phyloP scores from a whole-genome alignment of 1,140 invertebrate species.

The Druon quercuslanigerum region DNA sequence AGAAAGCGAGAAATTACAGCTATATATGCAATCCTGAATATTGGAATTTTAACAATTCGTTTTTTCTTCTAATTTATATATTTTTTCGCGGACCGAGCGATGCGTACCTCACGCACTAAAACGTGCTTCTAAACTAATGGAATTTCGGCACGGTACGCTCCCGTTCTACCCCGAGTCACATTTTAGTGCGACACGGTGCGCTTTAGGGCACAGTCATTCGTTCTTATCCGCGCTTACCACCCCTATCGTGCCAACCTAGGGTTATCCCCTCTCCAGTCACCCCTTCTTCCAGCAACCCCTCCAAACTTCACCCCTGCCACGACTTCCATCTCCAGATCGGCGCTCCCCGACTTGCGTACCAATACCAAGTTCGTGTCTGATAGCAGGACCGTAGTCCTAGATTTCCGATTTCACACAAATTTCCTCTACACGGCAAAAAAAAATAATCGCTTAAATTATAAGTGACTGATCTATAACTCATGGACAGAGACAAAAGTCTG shows the following conservation, averaged over 20 bases:
- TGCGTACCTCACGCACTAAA: constrained; percentile 30
- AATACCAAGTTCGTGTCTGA: neutral
- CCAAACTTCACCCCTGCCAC: neutral
- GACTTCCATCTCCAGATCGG: neutral
- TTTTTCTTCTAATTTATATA: constrained; percentile 16
- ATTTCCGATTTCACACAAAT: no score
- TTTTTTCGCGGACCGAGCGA: neutral
- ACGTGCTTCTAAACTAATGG: constrained; percentile 57
- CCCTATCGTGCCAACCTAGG: constrained; percentile 49
- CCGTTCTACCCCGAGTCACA: constrained; percentile 61
- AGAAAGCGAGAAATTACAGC: neutral
- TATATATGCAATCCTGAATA: neutral
- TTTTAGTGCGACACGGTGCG: constrained; percentile 60
- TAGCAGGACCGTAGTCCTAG: neutral
- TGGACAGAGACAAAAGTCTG: no score
- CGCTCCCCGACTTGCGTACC: constrained; percentile 17
- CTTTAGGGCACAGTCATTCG: constrained; percentile 54
- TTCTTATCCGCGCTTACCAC: constrained; percentile 53
- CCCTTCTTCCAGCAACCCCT: constrained; percentile 20
- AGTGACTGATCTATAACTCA: no score
- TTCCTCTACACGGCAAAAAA: no score
- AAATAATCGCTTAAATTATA: no score
- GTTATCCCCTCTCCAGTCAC: constrained; percentile 40
- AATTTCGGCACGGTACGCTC: constrained; percentile 52
- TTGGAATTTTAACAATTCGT: neutral